Base-by-base conservation (phyloP, 1,140 invertebrate genomes). In the Pissodes strobi region DNA sequence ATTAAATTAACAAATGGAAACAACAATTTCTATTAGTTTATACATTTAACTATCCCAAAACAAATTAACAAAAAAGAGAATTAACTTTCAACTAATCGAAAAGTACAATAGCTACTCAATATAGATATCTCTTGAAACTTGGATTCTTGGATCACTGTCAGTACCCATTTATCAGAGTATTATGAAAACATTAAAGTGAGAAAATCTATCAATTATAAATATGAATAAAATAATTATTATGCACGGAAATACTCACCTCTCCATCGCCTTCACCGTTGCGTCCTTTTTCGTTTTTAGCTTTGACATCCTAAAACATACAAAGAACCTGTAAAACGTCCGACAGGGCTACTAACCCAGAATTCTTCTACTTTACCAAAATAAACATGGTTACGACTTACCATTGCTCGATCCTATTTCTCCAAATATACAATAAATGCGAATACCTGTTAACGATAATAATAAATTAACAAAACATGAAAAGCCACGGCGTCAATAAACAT, bases 381-480 rank as follows among this genome's bases (percentile, higher is more conserved):
- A 12, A 15, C 30, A 4, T 6, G 22, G 12, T 51, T 12, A 8
- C 41, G 12, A 41, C 46, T 41, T 55, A 37, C 30, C 30, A 63
- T 34, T 34, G 22, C 39, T 25, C 21, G 10, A 43, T 13, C 30
- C 12, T 23, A n/a, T 34, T 37, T 19, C 34, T 45, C 22, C 12
- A 53, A 55, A 49, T 45, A 39, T 27, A 60, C 49, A n/a, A 27
- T 25, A 65, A 52, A 52, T 23, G 55, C 49, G n/a, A 52, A 52
- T 43, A 53, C 37, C 49, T 46, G 27, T 52, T 58, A 53, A 63
- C 37, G 37, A 39, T 58, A 66, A 67, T 62, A 66, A 63, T 62
- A 69, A 73, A 73, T 70, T 69, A 66, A 63, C 68, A 74, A 75
- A 74, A 74, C 71, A 75, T 70, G 68, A 70, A 67, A 57, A 64